Conservation (phyloP, 2,888 invertebrate genomes). For the Eumerus sabulonum region DNA sequence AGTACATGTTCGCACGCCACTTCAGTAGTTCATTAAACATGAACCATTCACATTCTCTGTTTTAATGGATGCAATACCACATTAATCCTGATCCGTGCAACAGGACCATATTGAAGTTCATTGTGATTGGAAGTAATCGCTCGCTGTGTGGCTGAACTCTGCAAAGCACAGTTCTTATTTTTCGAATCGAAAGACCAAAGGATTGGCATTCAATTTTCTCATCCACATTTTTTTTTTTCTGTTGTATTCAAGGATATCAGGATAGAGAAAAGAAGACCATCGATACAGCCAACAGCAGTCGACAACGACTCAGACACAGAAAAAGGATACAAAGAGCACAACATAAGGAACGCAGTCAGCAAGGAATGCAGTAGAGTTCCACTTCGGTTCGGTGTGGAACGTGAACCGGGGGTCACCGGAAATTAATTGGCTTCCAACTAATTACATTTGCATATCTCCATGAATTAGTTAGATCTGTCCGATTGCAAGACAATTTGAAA, state of each 20-base stretch:
- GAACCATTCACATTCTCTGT: background rate
- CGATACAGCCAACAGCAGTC: conserved; percentile 4
- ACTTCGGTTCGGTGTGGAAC: background rate
- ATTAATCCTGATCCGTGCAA: too few relatives aligned
- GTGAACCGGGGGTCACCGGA: conserved; percentile 29
- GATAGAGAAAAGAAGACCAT: conserved; percentile 15
- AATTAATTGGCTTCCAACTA: conserved; percentile 75
- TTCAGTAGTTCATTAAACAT: background rate
- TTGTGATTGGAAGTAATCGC: conserved; percentile 53
- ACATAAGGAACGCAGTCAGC: conserved; percentile 15
- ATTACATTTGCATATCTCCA: conserved; percentile 78
- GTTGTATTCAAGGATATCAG: background rate
- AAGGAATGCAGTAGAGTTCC: conserved; percentile 30
- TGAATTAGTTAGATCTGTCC: conserved; percentile 69
- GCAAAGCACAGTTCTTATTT: conserved; percentile 9
- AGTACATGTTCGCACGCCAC: background rate
- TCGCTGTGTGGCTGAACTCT: conserved; percentile 37
- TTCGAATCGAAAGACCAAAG: conserved; percentile 46
- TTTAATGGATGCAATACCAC: background rate
- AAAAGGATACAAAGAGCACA: conserved; percentile 29
- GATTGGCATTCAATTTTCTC: conserved; percentile 60
- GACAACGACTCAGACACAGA: conserved; percentile 10
- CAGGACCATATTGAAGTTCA: conserved; percentile 15
- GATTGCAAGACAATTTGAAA: conserved; percentile 76
- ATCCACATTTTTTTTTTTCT: background rate